Percentiles rank a stretch among this genome's conserved stretches.
phyloP scores from a whole-genome alignment of 2,888 invertebrate species.

The Ophion slaviceki region DNA sequence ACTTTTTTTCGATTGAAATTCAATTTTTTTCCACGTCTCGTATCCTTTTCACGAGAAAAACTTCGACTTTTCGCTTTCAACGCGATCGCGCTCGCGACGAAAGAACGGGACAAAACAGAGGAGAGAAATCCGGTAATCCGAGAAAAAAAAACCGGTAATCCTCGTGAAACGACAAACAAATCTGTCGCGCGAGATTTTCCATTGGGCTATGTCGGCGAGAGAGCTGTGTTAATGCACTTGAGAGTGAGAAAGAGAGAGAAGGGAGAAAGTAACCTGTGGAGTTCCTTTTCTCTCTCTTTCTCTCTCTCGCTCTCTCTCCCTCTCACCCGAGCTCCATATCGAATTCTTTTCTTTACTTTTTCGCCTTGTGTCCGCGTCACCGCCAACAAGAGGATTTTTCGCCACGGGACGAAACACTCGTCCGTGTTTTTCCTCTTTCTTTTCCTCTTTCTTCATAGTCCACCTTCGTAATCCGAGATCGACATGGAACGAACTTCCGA shows the following conservation, averaged over 20 bases:
- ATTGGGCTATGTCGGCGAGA: conserved; percentile 16
- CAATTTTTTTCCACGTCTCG: not conserved
- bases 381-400: conserved; percentile 62
- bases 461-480: conserved; percentile 50
- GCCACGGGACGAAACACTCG: conserved; percentile 40
- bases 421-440: not conserved
- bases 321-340: not conserved
- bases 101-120: conserved; percentile 10
- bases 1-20: too few relatives aligned
- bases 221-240: conserved; percentile 10
- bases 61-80: not conserved
- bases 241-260: conserved; percentile 5
- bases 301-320: conserved; percentile 5
- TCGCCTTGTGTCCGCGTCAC: conserved; percentile 53
- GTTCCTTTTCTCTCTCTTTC: conserved; percentile 39
- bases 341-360: conserved; percentile 39
- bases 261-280: conserved; percentile 44
- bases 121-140: conserved; percentile 69
- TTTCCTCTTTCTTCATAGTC: not conserved
- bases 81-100: not conserved
- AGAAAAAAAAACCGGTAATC: conserved; percentile 65
- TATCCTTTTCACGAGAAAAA: not conserved
- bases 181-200: conserved; percentile 59
- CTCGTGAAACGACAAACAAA: conserved; percentile 69
- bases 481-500: conserved; percentile 46